Conservation (phyloP, 2,888 invertebrate genomes). For the Epinotia bilunana region DNA sequence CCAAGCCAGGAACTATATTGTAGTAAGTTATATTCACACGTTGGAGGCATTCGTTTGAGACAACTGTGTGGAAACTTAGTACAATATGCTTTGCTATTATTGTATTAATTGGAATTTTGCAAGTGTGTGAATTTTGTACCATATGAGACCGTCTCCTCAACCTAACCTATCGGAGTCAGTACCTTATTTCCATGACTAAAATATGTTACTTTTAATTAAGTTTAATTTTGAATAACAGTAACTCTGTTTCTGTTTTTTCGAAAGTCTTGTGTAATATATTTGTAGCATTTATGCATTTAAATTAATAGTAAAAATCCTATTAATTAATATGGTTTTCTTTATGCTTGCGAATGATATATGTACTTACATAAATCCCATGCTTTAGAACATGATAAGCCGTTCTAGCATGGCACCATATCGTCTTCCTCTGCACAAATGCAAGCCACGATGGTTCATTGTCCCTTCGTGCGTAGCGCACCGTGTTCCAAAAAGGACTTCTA, state of each 20-base stretch:
- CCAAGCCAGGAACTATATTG: background rate
- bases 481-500: no score
- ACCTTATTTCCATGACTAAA: constrained; percentile 41
- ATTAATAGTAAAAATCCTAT: constrained; percentile 43
- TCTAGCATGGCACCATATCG: no score
- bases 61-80: background rate
- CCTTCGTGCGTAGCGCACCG: no score
- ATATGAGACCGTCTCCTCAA: constrained; percentile 19
- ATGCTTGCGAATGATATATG: constrained; percentile 10
- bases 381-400: no score
- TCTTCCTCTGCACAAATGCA: no score
- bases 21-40: constrained; percentile 6
- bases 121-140: background rate
- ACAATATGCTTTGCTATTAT: constrained; percentile 2
- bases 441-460: no score
- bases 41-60: background rate
- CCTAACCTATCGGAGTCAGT: constrained; percentile 31
- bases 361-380: background rate
- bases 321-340: constrained; percentile 37
- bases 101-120: constrained; percentile 1
- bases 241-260: constrained; percentile 38
- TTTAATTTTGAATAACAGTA: constrained; percentile 34
- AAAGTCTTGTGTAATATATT: constrained; percentile 44
- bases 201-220: constrained; percentile 36
- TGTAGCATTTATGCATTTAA: constrained; percentile 46